A percentile compares a stretch with the other conserved stretches of the same genome.
Conservation (phyloP, 2,797 vertebrate species). For the Urophycis tenuis region DNA sequence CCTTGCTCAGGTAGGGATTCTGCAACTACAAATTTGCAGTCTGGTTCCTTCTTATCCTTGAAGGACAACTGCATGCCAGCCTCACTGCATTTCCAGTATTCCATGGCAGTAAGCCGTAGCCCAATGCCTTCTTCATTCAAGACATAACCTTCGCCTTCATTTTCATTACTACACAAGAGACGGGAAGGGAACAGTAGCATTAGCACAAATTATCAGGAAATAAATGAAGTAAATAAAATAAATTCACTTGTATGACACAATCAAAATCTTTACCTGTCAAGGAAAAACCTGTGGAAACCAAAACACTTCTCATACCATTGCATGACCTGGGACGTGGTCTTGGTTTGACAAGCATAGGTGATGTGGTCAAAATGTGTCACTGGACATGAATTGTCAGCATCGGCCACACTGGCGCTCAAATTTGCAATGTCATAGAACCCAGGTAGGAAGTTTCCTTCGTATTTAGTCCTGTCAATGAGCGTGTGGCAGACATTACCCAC, state of each 20-base stretch:
- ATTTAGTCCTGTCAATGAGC: constrained; percentile 75
- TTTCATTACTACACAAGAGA: constrained; percentile 64
- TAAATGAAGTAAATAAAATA: not conserved
- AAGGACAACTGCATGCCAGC: constrained; percentile 56
- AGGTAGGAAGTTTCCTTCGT: constrained; percentile 78
- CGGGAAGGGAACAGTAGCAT: not conserved
- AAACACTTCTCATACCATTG: constrained; percentile 83
- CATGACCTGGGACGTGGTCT: constrained; percentile 61
- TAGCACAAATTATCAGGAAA: not conserved
- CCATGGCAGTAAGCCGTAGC: constrained; percentile 80
- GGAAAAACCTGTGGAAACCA: constrained; percentile 80
- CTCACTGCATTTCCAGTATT: constrained; percentile 55
- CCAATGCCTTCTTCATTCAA: constrained; percentile 73
- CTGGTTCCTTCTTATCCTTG: constrained; percentile 44
- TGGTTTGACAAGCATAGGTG: constrained; percentile 76
- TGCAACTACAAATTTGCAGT: constrained; percentile 84
- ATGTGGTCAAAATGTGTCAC: constrained; percentile 88
- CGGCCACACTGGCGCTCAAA: constrained; percentile 7
- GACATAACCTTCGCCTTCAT: constrained; percentile 66
- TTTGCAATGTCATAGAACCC: constrained; percentile 67
- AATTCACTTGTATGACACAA: not conserved
- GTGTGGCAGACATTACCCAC: constrained; percentile 88
- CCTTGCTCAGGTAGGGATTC: constrained; percentile 78
- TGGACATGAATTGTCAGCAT: constrained; percentile 32
- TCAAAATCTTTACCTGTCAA: constrained; percentile 60